Base-by-base conservation (phyloP, 1,140 invertebrate genomes). In the Reticulitermes speratus region DNA sequence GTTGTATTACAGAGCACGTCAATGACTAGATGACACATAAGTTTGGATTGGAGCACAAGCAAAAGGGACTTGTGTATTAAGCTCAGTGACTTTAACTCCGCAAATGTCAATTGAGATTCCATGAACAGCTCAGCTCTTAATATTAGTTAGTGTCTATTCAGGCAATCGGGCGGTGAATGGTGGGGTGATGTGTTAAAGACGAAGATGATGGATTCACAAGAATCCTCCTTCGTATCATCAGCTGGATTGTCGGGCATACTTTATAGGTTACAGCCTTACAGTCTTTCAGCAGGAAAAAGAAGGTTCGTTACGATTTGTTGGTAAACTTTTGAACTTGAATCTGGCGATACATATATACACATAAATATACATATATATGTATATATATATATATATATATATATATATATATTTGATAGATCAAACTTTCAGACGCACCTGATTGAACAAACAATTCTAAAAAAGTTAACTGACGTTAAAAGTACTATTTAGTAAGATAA, bases 51-150 rank as follows among this genome's bases (percentile, higher is more conserved):
- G 65, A 8, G 8, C n/a, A 25, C 3, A 30, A n/a, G 9, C 2
- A 9, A 30, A 75, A 9, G 14, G 65, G 25, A 30, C 65, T 75
- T 30, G 25, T 6, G 65, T 30, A 30, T 14, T 75, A 30, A 75
- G 25, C 25, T 30, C 65, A 8, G 25, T 75, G 8, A 25, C n/a
- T 12, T 30, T 11, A 30, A 75, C n/a, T 30, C 25, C 16, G 65
- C 7, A 30, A 75, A 75, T 75, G 25, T 30, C 25, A 75, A 8
- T 75, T 75, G 9, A 25, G n/a, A 75, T 75, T 75, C 65, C 12
- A 75, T 75, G 65, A 75, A 75, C 65, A 75, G 65, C 65, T 75
- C 65, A n/a, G 65, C 65, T 14, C 65, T 75, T 75, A 75, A 75
- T 30, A n/a, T 1, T 75, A 30, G 65, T 75, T 75, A 30, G 25